Evolutionary conservation across 2,113 vertebrate species (phyloP).

Genomic region (Nicator chloris): DNA sequence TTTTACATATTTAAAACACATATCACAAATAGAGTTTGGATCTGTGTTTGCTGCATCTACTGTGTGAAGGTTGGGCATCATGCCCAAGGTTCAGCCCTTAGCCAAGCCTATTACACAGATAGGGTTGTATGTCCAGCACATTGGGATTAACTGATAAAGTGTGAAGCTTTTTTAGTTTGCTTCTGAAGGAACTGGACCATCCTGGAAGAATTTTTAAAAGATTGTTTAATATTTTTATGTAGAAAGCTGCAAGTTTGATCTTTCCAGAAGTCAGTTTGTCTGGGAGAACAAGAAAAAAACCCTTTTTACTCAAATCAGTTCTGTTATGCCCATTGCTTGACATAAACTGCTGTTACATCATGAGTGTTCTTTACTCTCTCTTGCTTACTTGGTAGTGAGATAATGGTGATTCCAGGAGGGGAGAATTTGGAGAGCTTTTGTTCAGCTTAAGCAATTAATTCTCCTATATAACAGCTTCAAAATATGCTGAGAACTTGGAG

Average conservation of each 20-base stretch:
- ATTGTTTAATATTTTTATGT: not conserved
- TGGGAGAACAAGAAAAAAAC: not conserved
- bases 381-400: not conserved
- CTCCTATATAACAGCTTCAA: not conserved
- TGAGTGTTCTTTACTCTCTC: not conserved
- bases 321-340: not conserved
- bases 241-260: not conserved
- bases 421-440: not conserved
- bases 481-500: not conserved
- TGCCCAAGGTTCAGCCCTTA: not conserved
- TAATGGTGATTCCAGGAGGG: not conserved
- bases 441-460: not conserved
- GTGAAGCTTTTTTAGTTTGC: not conserved
- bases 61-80: not conserved
- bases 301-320: not conserved
- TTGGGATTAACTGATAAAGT: not conserved
- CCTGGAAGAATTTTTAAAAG: not conserved
- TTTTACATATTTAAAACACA: not conserved
- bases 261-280: not conserved
- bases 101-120: fast-evolving
- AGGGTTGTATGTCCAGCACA: not conserved
- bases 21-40: not conserved
- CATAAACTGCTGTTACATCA: not conserved
- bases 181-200: not conserved
- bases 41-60: not conserved